Conservation (phyloP, 2,113 vertebrate genomes). For the Xyliphius kryptos region DNA sequence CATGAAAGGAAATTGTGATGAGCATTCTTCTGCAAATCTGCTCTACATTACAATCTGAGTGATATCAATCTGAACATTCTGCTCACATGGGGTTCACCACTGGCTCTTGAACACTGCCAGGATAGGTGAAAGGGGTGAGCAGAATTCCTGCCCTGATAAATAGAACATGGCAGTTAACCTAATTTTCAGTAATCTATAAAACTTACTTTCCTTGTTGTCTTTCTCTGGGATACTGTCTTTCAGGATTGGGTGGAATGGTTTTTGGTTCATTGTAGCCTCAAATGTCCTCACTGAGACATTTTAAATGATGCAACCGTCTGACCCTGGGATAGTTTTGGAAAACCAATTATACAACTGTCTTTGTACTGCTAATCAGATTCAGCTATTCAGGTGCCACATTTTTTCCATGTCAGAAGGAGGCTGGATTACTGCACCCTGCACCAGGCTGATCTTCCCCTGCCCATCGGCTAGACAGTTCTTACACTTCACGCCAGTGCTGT, state of each 20-base stretch:
- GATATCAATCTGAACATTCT: too few species aligned
- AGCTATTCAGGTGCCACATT: too few species aligned
- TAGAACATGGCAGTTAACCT: conserved; percentile 85
- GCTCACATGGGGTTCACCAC: conserved; percentile 66
- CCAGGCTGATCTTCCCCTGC: too few species aligned
- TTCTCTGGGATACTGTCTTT: conserved; percentile 60
- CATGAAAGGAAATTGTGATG: conserved; percentile 80
- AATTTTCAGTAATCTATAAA: conserved; percentile 71
- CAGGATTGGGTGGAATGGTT: conserved; percentile 38
- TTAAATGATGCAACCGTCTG: too few species aligned
- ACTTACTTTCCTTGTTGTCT: conserved; percentile 50
- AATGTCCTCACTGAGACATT: too few species aligned
- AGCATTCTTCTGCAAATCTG: conserved; percentile 72
- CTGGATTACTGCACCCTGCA: too few species aligned
- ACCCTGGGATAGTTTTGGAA: too few species aligned
- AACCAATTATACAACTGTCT: too few species aligned
- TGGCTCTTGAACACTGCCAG: conserved; percentile 72
- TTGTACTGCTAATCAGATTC: too few species aligned
- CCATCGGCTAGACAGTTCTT: too few species aligned
- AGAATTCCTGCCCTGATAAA: conserved; percentile 71
- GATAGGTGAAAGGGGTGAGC: conserved; percentile 62
- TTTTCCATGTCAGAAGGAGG: too few species aligned
- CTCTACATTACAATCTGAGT: conserved; percentile 91
- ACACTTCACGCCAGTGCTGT: too few species aligned
- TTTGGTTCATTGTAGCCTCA: neutral